Evolutionary conservation across 2,797 vertebrate genomes (phyloP), one percentile per base, ranked within the genome.

Genomic region (Fundulus diaphanus): DNA sequence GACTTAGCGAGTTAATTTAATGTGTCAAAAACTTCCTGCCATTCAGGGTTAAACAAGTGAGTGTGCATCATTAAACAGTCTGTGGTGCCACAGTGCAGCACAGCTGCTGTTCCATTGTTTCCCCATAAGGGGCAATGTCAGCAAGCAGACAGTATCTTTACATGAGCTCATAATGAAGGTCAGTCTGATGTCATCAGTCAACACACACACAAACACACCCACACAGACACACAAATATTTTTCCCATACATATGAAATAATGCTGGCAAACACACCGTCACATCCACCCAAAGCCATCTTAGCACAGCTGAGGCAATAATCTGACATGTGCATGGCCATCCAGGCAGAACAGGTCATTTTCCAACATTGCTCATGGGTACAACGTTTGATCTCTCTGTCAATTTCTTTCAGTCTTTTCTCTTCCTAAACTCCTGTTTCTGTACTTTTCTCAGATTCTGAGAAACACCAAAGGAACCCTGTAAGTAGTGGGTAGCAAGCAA

Each of bases 271-370:
- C 65, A 72, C 35, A 76, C 68, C 68, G 59, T 65, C 70, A 78
- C 44, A 73, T 27, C 42, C 51, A 66, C 51, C 77, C 76, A 85
- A 73, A 86, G 88, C 80, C 71, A 79, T 65, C 80, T 87, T 74
- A 80, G 88, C 87, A 81, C 84, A 88, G 88, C 85, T 89, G 89
- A 70, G 86, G 49, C 78, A 74, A n/a, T n/a, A 69, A 73, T 72
- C 80, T 85, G 84, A 89, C 80, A 74, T 84, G 80, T 77, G 73
- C 79, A 84, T 56, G 84, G 29, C 65, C 86, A 79, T 80, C 76
- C 78, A 91, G 79, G 88, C 88, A 89, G 86, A 93, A 90, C 81
- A 82, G 86, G 85, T 87, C 49, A 48, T 91, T 87, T 88, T 72
- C 69, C 85, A 81, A 80, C 77, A 80, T 86, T 67, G 68, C 90